Base-by-base conservation (phyloP, 1,140 invertebrate genomes). In the Magallana ariakensis region DNA sequence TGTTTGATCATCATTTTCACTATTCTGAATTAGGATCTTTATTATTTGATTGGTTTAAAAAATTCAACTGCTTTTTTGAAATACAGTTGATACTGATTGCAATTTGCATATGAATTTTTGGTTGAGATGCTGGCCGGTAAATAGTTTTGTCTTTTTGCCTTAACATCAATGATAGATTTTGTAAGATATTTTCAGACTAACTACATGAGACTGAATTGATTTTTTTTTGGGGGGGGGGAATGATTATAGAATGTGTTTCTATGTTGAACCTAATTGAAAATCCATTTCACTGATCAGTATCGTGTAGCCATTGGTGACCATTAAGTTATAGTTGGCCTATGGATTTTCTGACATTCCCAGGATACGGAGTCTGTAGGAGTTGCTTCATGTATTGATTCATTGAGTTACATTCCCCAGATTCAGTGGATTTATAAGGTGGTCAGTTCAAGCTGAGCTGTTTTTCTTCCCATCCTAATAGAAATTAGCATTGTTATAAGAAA, bases 161-260 rank as follows among this genome's bases (percentile, higher is more conserved):
- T 26, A 10, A 13, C 66, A 33, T 19, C 26, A 75, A 33, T 26
- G 10, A 75, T 75, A 26, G 19, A 75, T 11, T 75, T 46, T 46
- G 33, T 46, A 46, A 46, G 33, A 22, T 26, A 22, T 75, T 10
- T 26, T 9, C 66, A 75, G 11, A 75, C 13, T 11, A 75, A 75
- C 10, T 9, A 75, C n/a, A n/a, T 26, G 13, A 11, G 7, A 33
- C 11, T 13, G 66, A 22, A 26, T 26, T 75, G 19, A 26, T 75
- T 75, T 75, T 19, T 75, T 26, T 16, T 13, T 58, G 1, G 7
- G 57, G n/a, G n/a, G 1, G 1, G 33, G 33, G 33, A 46, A 26
- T 75, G 66, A 75, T 75, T 75, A 75, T 75, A 22, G 66, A 75
- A 75, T 75, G 66, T 75, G 33, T 75, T 75, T 75, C 66, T 75